Percentiles rank a stretch among this genome's conserved stretches.
phyloP scores from a whole-genome alignment of 2,888 invertebrate species.

The Platypus cylindrus region DNA sequence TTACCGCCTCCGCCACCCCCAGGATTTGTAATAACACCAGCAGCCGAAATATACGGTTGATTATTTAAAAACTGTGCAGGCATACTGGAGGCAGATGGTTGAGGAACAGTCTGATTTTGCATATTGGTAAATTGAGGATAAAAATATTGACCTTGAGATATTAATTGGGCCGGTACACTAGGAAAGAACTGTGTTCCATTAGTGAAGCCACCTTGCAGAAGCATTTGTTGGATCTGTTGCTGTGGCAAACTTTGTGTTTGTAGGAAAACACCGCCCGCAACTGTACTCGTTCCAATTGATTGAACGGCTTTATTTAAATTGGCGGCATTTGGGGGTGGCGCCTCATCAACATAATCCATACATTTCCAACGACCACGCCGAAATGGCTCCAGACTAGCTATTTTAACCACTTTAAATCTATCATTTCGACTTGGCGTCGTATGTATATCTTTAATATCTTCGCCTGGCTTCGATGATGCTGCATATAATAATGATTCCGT shows the following conservation, averaged over 20 bases:
- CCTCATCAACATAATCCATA: conserved; percentile 63
- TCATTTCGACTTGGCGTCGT: conserved; percentile 42
- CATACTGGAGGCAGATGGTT: conserved; percentile 24
- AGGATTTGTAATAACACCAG: conserved; percentile 23
- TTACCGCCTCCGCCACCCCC: too few relatives aligned
- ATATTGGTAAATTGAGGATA: conserved; percentile 32
- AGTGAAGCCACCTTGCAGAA: conserved; percentile 31
- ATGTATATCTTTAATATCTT: conserved; percentile 43
- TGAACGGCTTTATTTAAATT: conserved; percentile 20
- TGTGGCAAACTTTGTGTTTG: conserved; percentile 38
- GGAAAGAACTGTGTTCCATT: conserved; percentile 26
- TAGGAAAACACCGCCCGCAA: conserved; percentile 26
- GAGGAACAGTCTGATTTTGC: conserved; percentile 29
- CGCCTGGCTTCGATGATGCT: conserved; percentile 28
- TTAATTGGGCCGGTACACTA: conserved; percentile 30
- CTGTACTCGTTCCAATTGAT: conserved; percentile 26
- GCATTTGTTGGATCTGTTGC: conserved; percentile 36
- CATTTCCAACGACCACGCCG: conserved; percentile 65
- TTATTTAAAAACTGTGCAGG: conserved; percentile 29
- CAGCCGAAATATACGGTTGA: conserved; percentile 28
- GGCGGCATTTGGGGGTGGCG: conserved; percentile 28
- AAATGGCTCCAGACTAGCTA: conserved; percentile 63
- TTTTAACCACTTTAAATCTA: conserved; percentile 66
- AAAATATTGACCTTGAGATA: conserved; percentile 32
- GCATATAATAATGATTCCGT: conserved; percentile 17